A percentile compares a stretch with the other conserved stretches of the same genome.
These are phyloP conservation scores for Diachasma alloeum DNA, from an alignment of 1,140 invertebrate species.

Conservation along the genomic window DNA sequence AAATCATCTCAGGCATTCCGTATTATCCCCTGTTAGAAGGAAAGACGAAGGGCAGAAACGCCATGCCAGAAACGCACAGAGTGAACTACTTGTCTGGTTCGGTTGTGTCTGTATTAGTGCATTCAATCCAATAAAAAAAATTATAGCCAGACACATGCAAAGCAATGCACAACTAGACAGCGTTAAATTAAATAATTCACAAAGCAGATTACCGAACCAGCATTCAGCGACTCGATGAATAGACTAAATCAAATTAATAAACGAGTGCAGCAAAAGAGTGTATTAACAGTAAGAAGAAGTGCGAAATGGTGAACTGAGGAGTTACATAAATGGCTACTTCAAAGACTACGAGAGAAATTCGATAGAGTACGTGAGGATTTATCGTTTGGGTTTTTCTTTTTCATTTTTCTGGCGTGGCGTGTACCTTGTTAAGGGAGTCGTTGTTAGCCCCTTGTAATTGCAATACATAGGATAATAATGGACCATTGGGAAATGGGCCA, in stretches of 20 bases:
- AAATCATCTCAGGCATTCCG: constrained; percentile 13
- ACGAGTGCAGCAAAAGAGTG: constrained; percentile 16
- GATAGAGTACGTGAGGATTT: not conserved
- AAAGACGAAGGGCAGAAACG: constrained; percentile 42
- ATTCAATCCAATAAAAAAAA: not conserved
- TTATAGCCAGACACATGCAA: constrained; percentile 11
- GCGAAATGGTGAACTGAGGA: not conserved
- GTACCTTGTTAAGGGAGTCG: constrained; percentile 71
- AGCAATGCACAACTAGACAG: constrained; percentile 12
- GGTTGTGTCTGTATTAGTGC: constrained; percentile 41
- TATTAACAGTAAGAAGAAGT: not conserved
- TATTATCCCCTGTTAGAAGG: constrained; percentile 41
- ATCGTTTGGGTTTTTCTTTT: not conserved
- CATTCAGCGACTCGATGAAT: constrained; percentile 31
- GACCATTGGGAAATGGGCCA: constrained; percentile 86
- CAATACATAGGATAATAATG: constrained; percentile 84
- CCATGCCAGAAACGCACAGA: constrained; percentile 58
- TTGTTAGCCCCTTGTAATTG: constrained; percentile 69
- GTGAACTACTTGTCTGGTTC: constrained; percentile 48
- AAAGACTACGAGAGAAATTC: not conserved
- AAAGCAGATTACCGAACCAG: constrained; percentile 44
- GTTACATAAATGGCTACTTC: not conserved
- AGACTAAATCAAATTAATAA: not conserved
- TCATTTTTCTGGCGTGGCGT: constrained; percentile 58
- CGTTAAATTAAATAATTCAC: not conserved